These are phyloP conservation scores for Coecobrya sp. DNA, from an alignment of 2,888 invertebrate species.

Conservation along the genomic window DNA sequence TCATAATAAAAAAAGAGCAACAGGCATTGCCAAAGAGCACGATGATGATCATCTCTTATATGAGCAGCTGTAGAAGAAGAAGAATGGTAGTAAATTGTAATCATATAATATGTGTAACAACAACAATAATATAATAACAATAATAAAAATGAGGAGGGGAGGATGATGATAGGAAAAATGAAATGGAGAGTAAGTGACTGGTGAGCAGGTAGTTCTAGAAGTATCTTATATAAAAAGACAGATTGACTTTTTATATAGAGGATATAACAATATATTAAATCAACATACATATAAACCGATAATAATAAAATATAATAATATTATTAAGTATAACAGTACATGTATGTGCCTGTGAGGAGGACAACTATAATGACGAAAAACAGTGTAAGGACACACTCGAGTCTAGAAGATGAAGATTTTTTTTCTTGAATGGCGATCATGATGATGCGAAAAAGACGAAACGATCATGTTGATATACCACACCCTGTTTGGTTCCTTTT, in stretches of 20 bases:
- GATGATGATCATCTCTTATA: conserved; percentile 6
- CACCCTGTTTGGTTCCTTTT: conserved; percentile 76
- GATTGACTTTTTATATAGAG: background rate
- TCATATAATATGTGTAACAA: conserved; percentile 34
- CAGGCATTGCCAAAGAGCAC: conserved; percentile 50
- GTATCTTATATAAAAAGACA: background rate
- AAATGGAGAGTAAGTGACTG: conserved; percentile 70
- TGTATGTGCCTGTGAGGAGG: conserved; percentile 59
- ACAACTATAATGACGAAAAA: conserved; percentile 54
- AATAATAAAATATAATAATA: background rate
- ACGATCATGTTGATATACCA: conserved; percentile 69
- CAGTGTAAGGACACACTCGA: conserved; percentile 65
- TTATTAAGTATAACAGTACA: conserved; percentile 68
- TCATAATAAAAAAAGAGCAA: conserved; percentile 23
- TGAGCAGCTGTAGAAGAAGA: conserved; percentile 19
- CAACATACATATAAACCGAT: background rate
- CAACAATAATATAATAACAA: conserved; percentile 53
- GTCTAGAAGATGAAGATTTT: conserved; percentile 30
- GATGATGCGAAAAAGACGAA: conserved; percentile 44
- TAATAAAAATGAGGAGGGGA: conserved; percentile 8
- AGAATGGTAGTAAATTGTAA: background rate
- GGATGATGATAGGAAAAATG: conserved; percentile 66
- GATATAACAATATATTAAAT: conserved; percentile 7
- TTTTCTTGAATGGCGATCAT: conserved; percentile 4
- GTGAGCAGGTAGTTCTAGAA: conserved; percentile 65